Evolutionary conservation across 2,113 vertebrate genomes (phyloP).

Genomic region (Psittacus erithacus): DNA sequence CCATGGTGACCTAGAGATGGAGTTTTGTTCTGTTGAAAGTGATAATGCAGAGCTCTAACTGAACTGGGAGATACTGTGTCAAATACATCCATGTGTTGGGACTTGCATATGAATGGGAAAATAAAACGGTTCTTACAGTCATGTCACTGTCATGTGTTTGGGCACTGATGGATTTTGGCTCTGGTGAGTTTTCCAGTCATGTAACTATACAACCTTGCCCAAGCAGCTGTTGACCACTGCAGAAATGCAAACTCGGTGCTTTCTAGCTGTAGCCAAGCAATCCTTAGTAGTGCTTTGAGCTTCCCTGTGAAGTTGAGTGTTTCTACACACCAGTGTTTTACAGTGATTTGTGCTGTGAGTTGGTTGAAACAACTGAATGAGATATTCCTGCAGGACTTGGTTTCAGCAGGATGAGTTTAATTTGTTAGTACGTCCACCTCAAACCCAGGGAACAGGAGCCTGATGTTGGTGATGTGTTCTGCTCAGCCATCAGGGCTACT

Average conservation of each 20-base stretch:
- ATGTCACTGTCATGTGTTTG: neutral
- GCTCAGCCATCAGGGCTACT: neutral
- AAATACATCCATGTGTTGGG: neutral
- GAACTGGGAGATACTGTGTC: neutral
- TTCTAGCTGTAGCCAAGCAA: neutral
- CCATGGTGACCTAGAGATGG: neutral
- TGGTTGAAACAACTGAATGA: neutral
- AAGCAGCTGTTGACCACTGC: neutral
- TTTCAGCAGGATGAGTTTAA: neutral
- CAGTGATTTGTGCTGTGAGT: neutral
- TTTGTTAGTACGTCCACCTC: neutral
- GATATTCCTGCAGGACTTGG: neutral
- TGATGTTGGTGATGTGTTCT: neutral
- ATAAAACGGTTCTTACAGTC: neutral
- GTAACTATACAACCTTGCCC: neutral
- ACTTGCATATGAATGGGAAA: neutral
- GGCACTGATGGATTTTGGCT: neutral
- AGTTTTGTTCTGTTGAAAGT: neutral
- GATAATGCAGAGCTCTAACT: neutral
- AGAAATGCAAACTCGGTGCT: rapidly evolving
- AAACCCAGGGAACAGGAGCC: neutral
- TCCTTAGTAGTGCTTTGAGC: neutral
- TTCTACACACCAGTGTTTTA: neutral
- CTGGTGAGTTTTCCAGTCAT: neutral
- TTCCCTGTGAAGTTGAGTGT: neutral